These are phyloP conservation scores for Anguilla marmorata DNA, from an alignment of 2,797 vertebrate species.

Conservation along the genomic window DNA sequence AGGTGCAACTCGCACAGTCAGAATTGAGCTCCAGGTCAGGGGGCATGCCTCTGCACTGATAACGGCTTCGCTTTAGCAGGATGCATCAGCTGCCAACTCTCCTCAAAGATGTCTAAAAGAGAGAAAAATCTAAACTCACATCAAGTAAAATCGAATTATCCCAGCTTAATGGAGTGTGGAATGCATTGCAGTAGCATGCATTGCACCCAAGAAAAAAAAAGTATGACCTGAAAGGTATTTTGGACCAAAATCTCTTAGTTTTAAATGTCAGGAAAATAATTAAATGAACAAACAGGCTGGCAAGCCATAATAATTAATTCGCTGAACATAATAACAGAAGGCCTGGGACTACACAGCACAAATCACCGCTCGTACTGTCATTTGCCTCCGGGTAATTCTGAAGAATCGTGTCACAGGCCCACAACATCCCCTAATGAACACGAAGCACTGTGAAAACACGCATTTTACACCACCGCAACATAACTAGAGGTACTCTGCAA, in stretches of 20 bases:
- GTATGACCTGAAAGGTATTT: not conserved
- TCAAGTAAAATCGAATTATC: not conserved
- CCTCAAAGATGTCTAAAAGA: not conserved
- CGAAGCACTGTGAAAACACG: not conserved
- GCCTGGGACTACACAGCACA: not conserved
- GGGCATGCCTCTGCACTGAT: not conserved
- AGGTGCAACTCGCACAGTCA: not conserved
- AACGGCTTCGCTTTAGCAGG: not conserved
- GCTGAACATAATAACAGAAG: slow-evolving; percentile 6
- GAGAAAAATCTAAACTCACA: not conserved
- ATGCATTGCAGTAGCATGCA: not conserved
- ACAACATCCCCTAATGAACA: not conserved
- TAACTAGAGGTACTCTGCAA: not conserved
- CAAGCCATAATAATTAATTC: slow-evolving; percentile 5
- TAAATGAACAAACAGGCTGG: not conserved
- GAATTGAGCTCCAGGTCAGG: not conserved
- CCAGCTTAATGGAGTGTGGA: not conserved
- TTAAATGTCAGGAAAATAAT: slow-evolving; percentile 10
- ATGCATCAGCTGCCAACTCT: not conserved
- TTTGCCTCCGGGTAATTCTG: not conserved
- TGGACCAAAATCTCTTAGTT: not conserved
- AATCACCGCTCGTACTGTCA: not conserved
- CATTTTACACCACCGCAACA: not conserved
- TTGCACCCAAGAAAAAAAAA: not conserved
- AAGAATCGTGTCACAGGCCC: not conserved